These are phyloP conservation scores for Synanceia verrucosa DNA, from an alignment of 2,797 vertebrate species.

Conservation along the genomic window DNA sequence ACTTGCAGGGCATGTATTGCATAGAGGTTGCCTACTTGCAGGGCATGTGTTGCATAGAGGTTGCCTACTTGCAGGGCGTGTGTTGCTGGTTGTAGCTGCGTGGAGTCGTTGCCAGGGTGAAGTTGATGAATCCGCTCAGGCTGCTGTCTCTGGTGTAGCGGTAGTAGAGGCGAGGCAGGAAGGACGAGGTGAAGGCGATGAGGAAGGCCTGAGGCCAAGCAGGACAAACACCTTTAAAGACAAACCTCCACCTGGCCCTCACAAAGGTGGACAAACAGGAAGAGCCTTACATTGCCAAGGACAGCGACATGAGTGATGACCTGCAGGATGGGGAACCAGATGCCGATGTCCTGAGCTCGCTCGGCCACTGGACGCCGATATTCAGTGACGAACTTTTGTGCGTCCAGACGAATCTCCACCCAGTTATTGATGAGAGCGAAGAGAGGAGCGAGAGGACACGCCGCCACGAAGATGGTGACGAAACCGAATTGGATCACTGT, in stretches of 20 bases:
- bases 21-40: no score
- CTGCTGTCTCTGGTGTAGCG: slow-evolving; percentile 71
- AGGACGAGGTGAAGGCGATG: slow-evolving; percentile 84
- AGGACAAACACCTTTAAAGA: no score
- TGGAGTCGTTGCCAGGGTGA: slow-evolving; percentile 79
- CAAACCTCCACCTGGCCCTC: background rate
- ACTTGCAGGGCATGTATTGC: background rate
- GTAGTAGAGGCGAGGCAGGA: slow-evolving; percentile 80
- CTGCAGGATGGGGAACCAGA: slow-evolving; percentile 84
- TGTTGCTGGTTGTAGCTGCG: slow-evolving; percentile 50
- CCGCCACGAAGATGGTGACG: slow-evolving; percentile 85
- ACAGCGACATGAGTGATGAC: slow-evolving; percentile 79
- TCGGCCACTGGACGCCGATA: slow-evolving; percentile 82
- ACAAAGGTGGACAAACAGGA: background rate
- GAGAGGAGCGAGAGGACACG: slow-evolving; percentile 83
- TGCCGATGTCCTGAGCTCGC: slow-evolving; percentile 79
- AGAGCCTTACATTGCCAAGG: slow-evolving; percentile 76
- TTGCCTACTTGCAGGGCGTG: background rate
- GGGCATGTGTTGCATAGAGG: background rate
- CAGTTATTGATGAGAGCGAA: slow-evolving; percentile 85
- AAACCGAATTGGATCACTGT: slow-evolving; percentile 86
- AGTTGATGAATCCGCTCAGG: slow-evolving; percentile 78
- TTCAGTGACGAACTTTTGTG: slow-evolving; percentile 84
- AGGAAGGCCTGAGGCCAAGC: slow-evolving; percentile 81
- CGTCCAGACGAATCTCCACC: slow-evolving; percentile 83